Percentiles rank a stretch among this genome's conserved stretches.
phyloP scores from a whole-genome alignment of 2,113 vertebrate species.

The Entomyzon cyanotis region DNA sequence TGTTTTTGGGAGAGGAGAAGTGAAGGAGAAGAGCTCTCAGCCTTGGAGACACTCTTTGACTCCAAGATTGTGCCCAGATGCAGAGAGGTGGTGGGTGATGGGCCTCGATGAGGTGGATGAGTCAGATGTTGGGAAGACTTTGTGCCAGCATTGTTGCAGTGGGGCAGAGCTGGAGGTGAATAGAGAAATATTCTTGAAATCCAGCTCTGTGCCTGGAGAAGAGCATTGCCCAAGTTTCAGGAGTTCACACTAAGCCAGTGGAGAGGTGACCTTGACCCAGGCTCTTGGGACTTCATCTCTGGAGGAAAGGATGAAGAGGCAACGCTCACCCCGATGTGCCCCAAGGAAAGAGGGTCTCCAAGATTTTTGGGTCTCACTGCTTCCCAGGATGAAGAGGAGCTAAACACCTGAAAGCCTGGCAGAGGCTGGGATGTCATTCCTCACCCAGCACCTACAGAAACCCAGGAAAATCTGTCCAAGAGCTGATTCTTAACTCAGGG shows the following conservation, averaged over 20 bases:
- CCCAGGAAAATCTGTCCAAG: not conserved
- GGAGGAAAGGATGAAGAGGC: not conserved
- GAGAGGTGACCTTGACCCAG: not conserved
- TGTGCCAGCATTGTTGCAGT: not conserved
- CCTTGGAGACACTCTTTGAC: not conserved
- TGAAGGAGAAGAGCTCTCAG: not conserved
- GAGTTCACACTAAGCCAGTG: not conserved
- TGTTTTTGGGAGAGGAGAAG: not conserved
- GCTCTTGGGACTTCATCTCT: not conserved
- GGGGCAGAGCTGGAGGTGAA: not conserved
- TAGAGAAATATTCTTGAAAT: not conserved
- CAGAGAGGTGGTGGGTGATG: not conserved
- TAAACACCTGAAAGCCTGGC: not conserved
- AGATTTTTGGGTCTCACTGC: accelerated
- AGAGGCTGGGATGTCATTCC: not conserved
- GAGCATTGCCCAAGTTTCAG: not conserved
- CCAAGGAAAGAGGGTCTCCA: not conserved
- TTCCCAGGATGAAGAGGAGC: not conserved
- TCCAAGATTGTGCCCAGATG: not conserved
- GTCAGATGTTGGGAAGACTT: not conserved
- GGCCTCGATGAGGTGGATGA: not conserved
- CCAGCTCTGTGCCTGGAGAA: not conserved
- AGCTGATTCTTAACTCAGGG: not conserved
- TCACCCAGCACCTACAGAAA: not conserved
- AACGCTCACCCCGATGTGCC: accelerated